These are phyloP conservation scores for Lepus europaeus DNA, from an alignment of 2,113 vertebrate genomes.

Conservation along the genomic window DNA sequence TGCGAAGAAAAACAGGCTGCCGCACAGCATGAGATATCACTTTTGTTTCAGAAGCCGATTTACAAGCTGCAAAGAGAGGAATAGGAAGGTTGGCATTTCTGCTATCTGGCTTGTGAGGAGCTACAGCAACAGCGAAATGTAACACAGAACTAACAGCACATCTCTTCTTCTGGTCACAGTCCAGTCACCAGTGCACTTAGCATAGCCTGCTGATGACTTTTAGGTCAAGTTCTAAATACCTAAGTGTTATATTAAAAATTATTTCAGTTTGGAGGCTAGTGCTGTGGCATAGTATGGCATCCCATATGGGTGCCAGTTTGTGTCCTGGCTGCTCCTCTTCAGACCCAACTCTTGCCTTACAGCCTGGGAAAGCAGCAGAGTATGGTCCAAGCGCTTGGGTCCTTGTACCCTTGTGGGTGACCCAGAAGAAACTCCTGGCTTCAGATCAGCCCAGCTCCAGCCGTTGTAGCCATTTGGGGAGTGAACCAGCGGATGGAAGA, in stretches of 20 bases:
- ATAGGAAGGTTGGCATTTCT: fast-evolving
- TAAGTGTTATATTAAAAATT: constrained; percentile 29
- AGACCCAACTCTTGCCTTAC: too few relatives aligned
- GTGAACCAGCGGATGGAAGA: too few relatives aligned
- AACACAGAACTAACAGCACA: not conserved
- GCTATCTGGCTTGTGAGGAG: not conserved
- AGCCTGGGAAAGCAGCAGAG: too few relatives aligned
- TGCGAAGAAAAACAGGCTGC: constrained; percentile 97
- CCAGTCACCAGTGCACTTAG: not conserved
- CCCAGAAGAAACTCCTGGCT: too few relatives aligned
- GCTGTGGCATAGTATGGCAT: too few relatives aligned
- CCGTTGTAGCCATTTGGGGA: too few relatives aligned
- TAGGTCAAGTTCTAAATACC: not conserved
- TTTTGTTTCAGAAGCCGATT: constrained; percentile 96
- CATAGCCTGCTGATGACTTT: not conserved
- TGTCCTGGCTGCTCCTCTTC: too few relatives aligned
- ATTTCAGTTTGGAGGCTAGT: not conserved
- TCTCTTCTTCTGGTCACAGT: not conserved
- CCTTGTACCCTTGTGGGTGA: too few relatives aligned
- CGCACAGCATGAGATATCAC: constrained; percentile 92
- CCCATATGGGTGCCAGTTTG: too few relatives aligned
- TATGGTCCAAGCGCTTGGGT: too few relatives aligned
- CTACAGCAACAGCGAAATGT: too few relatives aligned
- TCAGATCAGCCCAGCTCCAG: too few relatives aligned
- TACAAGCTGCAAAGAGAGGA: constrained; percentile 90